These are phyloP conservation scores for Netelia melanura DNA, from an alignment of 2,888 invertebrate genomes.

Conservation along the genomic window DNA sequence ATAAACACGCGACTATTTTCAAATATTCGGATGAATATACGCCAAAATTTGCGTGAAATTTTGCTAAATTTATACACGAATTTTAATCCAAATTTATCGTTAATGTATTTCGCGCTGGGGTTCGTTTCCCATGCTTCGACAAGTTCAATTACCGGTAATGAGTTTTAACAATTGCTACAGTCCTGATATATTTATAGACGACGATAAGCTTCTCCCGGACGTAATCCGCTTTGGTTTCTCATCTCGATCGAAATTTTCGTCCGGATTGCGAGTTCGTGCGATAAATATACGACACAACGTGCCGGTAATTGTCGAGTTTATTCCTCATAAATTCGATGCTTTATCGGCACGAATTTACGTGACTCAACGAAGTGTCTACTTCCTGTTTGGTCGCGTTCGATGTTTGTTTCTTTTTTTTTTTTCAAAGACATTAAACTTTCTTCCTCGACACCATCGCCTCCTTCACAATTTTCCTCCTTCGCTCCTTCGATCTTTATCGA, in stretches of 20 bases:
- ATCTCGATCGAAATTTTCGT: slow-evolving; percentile 37
- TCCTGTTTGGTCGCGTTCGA: not conserved
- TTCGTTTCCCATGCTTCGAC: slow-evolving; percentile 12
- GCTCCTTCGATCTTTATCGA: slow-evolving; percentile 32
- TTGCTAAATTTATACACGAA: not conserved
- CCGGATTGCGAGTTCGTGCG: not conserved
- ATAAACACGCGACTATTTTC: not conserved
- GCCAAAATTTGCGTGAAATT: not conserved
- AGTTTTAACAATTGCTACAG: slow-evolving; percentile 26
- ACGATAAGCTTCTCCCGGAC: slow-evolving; percentile 28
- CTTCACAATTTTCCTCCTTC: not conserved
- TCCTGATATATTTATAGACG: not conserved
- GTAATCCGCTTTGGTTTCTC: slow-evolving; percentile 46
- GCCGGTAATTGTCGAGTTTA: slow-evolving; percentile 17
- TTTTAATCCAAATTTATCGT: slow-evolving; percentile 29
- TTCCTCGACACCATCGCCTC: not conserved
- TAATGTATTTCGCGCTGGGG: slow-evolving; percentile 15
- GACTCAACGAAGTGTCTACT: not conserved
- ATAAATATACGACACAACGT: slow-evolving; percentile 13
- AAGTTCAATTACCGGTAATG: slow-evolving; percentile 54
- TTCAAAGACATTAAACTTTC: not conserved
- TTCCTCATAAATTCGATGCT: slow-evolving; percentile 15
- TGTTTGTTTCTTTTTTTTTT: too few relatives aligned
- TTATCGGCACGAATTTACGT: not conserved
- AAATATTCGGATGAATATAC: not conserved